Base-by-base conservation (phyloP, 2,113 vertebrate species). In the Lophochroa leadbeateri region DNA sequence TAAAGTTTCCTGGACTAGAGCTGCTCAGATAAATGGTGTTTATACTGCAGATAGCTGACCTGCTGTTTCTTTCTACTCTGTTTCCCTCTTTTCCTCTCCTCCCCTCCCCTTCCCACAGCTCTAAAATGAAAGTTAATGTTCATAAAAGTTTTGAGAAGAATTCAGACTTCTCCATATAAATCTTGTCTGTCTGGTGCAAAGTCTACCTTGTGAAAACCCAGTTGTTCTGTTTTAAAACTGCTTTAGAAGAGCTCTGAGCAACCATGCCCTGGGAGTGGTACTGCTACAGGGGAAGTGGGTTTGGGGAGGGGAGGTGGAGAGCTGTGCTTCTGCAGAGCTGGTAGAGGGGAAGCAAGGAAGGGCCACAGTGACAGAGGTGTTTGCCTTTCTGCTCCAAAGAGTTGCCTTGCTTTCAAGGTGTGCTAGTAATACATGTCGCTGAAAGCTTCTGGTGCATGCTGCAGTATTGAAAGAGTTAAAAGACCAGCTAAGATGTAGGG, bases 401-500 rank as follows among this genome's bases (percentile, higher is more conserved):
- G 43, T 9, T 29, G 67, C n/a, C 82, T 58, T 86, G 29, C 39
- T n/a, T 50, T 41, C 46, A 7, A 63, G 46, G 35, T 17, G 23
- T 46, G 7, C 70, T 37, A 35, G 31, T 33, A 52, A 11, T 10
- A 31, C 0, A 0, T 5, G 7, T 31, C 4, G 0, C 84, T 76
- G 84, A 57, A 65, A 90, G 57, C 50, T 72, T 67, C 58, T 55
- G 43, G 29, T 25, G 31, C 16, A 2, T 7, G 0, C 58, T n/a
- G 53, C 47, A 11, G 20, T 20, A 17, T 37, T 25, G 61, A 31
- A 58, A 57, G 63, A 79, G 74, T 52, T 75, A 68, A 49, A 91
- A 60, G 37, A 44, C 13, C 47, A 24, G 35, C 33, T 47, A 23
- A 46, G 61, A 33, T 18, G 14, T 23, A 8, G 78, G 12, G 41